Evolutionary conservation across 2,888 invertebrate species (phyloP).

Genomic region (Limenitis camilla): DNA sequence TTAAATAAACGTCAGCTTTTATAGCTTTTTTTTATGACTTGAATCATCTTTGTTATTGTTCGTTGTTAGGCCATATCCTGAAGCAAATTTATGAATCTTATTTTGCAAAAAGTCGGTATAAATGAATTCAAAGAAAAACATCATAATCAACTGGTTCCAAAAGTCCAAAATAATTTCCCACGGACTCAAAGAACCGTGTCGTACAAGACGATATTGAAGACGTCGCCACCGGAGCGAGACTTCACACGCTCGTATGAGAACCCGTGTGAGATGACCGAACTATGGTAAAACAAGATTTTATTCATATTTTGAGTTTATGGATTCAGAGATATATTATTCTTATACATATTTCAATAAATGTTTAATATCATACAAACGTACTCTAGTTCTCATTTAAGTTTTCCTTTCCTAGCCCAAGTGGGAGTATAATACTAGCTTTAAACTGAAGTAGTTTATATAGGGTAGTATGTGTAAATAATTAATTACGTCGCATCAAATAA

Average conservation of each 20-base stretch:
- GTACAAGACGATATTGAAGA: slow-evolving; percentile 41
- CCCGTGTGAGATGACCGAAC: slow-evolving; percentile 38
- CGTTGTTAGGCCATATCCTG: too few species aligned
- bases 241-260: slow-evolving; percentile 43
- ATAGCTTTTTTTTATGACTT: too few species aligned
- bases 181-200: slow-evolving; percentile 36
- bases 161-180: slow-evolving; percentile 33
- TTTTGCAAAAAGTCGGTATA: slow-evolving; percentile 5
- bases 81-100: too few species aligned
- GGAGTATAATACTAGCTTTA: too few species aligned
- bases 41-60: too few species aligned
- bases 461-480: too few species aligned
- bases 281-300: slow-evolving; percentile 12
- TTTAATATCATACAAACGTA: too few species aligned
- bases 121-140: slow-evolving; percentile 13
- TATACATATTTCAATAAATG: slow-evolving; percentile 1
- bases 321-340: not conserved
- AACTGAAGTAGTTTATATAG: too few species aligned
- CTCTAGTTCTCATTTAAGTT: too few species aligned
- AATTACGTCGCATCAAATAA: too few species aligned
- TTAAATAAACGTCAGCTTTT: too few species aligned
- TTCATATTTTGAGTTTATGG: not conserved
- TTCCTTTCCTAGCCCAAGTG: too few species aligned
- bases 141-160: slow-evolving; percentile 21
- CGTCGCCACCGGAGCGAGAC: slow-evolving; percentile 34